phyloP scores from a whole-genome alignment of 1,140 invertebrate species.

The Brachionus plicatilis region DNA sequence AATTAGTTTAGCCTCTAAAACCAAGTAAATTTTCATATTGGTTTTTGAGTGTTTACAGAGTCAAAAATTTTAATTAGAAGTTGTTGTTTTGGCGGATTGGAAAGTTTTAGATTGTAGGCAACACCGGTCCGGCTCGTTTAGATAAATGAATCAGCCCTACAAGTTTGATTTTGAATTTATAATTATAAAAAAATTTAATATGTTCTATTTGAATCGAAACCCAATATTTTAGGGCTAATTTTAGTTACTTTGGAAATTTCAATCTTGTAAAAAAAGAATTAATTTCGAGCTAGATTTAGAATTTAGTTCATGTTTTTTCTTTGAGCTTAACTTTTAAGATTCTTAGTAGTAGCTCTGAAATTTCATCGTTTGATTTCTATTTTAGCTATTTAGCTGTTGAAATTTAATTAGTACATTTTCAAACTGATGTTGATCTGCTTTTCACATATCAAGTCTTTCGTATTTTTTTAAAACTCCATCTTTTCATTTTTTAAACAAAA shows the following conservation, averaged over 20 bases:
- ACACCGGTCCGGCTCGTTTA: background rate
- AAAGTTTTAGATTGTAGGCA: background rate
- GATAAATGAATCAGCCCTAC: constrained; percentile 6
- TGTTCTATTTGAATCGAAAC: background rate
- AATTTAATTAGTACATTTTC: background rate
- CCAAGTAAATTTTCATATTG: background rate
- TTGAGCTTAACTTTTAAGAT: background rate
- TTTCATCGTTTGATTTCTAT: background rate
- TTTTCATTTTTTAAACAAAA: no score
- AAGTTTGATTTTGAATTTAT: background rate
- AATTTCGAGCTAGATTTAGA: background rate
- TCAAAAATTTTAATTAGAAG: background rate
- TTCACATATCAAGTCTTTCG: no score
- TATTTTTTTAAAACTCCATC: no score
- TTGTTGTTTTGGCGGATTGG: background rate
- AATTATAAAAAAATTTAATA: background rate
- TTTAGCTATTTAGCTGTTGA: background rate
- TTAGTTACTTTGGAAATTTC: background rate
- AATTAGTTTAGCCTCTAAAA: background rate
- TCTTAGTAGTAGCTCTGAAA: background rate
- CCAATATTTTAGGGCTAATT: background rate
- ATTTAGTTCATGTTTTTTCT: background rate
- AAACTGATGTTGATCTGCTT: background rate
- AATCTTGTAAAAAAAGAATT: background rate
- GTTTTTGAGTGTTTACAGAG: background rate